phyloP scores from a whole-genome alignment of 2,113 vertebrate genomes.

The Oreocharis arfaki region DNA sequence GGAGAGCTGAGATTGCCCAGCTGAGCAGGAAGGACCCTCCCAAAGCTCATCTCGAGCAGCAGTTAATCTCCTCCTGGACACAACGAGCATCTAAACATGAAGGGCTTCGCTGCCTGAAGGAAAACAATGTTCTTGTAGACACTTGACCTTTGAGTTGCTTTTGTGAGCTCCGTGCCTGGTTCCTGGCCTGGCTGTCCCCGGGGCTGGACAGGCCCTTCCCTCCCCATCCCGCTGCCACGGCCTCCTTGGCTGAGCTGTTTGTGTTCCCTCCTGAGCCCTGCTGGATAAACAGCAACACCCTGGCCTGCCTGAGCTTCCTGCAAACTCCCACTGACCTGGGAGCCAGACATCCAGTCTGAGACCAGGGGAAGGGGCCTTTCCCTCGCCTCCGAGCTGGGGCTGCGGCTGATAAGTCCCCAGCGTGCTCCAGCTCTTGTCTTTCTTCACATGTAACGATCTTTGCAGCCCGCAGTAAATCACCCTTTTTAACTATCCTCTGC shows the following conservation, averaged over 20 bases:
- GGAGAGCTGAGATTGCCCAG: not conserved
- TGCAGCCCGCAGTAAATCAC: not conserved
- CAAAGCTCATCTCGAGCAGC: not conserved
- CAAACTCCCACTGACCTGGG: not conserved
- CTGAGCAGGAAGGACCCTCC: not conserved
- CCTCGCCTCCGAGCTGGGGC: not conserved
- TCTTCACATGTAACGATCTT: not conserved
- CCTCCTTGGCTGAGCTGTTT: not conserved
- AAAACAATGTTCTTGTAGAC: not conserved
- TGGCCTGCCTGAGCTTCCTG: conserved; percentile 17
- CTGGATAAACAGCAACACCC: not conserved
- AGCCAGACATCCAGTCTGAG: not conserved
- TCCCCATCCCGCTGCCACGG: not conserved
- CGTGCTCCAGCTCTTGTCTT: not conserved
- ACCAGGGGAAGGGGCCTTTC: not conserved
- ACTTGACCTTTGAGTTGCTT: not conserved
- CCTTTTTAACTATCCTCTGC: not conserved
- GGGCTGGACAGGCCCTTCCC: not conserved
- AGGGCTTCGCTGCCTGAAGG: not conserved
- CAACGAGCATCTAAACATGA: not conserved
- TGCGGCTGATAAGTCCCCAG: not conserved
- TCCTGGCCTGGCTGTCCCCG: not conserved
- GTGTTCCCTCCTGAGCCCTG: not conserved
- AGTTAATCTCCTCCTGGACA: not conserved
- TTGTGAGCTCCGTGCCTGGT: accelerated